Base-by-base conservation (phyloP, 2,113 vertebrate genomes). In the Microcebus ravelobensis region DNA sequence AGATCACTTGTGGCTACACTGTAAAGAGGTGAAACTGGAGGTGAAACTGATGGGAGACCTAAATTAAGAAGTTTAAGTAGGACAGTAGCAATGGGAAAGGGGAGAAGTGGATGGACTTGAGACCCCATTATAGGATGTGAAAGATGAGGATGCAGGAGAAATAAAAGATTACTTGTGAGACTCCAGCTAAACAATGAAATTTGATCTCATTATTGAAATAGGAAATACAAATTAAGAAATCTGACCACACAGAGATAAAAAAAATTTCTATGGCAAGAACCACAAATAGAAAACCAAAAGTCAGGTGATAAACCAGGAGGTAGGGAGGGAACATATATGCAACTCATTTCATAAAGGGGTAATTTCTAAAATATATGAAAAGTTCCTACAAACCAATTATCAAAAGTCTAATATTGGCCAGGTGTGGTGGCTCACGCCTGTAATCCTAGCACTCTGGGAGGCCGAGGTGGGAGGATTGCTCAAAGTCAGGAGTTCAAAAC, bases 231-330 rank as follows among this genome's bases (percentile, higher is more conserved):
- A 86, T 80, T 59, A 42, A 73, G 42, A 80, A 87, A 81, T 87
- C 15, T 63, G 39, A 57, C n/a, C 34, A 55, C 11, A 79, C 31
- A 65, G 50, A 84, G n/a, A 48, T 61, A 31, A 39, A 84, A 92
- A 36, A 42, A 57, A 65, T 52, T 39, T 67, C 77, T 8, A 25
- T 61, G 34, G 39, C 25, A 86, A 90, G 67, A 81, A 77, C 31
- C 34, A 76, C 39, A 90, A 85, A 85, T 34, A 34, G 71, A 95
- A 90, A 79, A 85, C 34, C 42, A 85, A 77, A 94, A 85, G 39
- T 95, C 71, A 90, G 52, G 70, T 77, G 13, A 68, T 77, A 88
- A 94, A 88, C 27, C 20, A 17, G 48, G 70, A 50, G 4, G 34
- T 8, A 21, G 31, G 14, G 50, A 50, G 17, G 21, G 65, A 67